A percentile compares a stretch with the other conserved stretches of the same genome.
Evolutionary conservation across 1,140 invertebrate genomes (phyloP).

Genomic region (Araneus ventricosus): DNA sequence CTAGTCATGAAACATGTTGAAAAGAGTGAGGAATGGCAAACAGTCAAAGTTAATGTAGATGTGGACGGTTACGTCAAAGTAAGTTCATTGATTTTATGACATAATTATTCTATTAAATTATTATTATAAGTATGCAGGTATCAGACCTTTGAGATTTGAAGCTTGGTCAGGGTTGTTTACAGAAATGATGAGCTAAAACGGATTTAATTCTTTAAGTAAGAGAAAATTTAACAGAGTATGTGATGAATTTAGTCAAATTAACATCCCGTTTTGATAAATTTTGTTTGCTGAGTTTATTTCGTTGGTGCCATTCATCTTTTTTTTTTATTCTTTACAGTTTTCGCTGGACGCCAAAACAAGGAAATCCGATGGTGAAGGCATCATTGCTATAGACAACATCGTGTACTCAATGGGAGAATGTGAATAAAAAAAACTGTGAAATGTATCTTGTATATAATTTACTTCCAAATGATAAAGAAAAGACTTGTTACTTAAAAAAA

Average conservation of each 20-base stretch:
- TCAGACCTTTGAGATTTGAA: too few species aligned
- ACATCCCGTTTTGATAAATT: too few species aligned
- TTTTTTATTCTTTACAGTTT: constrained; percentile 56
- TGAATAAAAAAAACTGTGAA: constrained; percentile 41
- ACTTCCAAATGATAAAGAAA: neutral
- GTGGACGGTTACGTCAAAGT: constrained; percentile 58
- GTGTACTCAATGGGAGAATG: constrained; percentile 47
- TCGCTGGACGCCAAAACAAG: constrained; percentile 64
- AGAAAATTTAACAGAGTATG: too few species aligned
- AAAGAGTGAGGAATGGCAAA: constrained; percentile 65
- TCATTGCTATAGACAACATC: constrained; percentile 72
- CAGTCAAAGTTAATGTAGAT: constrained; percentile 1
- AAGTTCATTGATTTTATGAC: neutral
- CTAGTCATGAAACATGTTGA: constrained; percentile 54
- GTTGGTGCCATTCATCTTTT: neutral
- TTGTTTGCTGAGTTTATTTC: too few species aligned
- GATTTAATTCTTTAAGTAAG: too few species aligned
- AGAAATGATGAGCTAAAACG: too few species aligned
- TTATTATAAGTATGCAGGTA: neutral
- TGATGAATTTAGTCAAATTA: too few species aligned
- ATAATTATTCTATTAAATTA: neutral
- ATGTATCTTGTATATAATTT: neutral
- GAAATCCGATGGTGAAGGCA: constrained; percentile 64
- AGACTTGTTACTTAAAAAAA: too few species aligned
- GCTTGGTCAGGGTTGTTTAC: too few species aligned